Conservation (phyloP, 2,888 invertebrate genomes). For the Lepidocyrtinus sp. region DNA sequence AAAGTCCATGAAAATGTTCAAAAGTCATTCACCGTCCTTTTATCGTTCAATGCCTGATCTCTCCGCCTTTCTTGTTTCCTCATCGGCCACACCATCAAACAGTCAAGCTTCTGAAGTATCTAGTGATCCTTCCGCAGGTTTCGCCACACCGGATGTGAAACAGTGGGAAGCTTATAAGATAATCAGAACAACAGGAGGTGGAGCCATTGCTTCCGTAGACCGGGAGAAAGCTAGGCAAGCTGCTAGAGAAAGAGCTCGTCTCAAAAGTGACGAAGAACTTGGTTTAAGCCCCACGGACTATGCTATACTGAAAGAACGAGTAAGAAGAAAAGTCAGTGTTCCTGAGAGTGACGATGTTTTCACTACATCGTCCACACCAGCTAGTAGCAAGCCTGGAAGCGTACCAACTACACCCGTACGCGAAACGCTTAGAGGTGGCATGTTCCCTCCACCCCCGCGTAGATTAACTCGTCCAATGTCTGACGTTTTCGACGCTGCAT, state of each 20-base stretch:
- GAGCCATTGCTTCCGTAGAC: constrained; percentile 68
- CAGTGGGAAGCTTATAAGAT: constrained; percentile 68
- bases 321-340: constrained; percentile 66
- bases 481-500: constrained; percentile 56
- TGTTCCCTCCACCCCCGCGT: background rate
- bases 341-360: constrained; percentile 77
- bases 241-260: constrained; percentile 78
- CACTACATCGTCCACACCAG: constrained; percentile 22
- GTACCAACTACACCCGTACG: constrained; percentile 43
- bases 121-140: constrained; percentile 16
- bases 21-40: constrained; percentile 62
- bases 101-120: background rate
- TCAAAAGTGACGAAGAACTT: constrained; percentile 82
- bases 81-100: background rate
- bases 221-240: constrained; percentile 77
- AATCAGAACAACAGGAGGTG: constrained; percentile 3
- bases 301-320: constrained; percentile 71
- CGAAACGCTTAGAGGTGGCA: constrained; percentile 33
- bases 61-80: constrained; percentile 34
- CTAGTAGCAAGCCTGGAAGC: background rate
- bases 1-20: constrained; percentile 27
- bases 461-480: constrained; percentile 41
- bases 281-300: constrained; percentile 73
- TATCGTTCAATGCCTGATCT: constrained; percentile 68
- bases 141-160: constrained; percentile 48